Conservation (phyloP, 2,888 invertebrate genomes). For the Apamea epomidion region DNA sequence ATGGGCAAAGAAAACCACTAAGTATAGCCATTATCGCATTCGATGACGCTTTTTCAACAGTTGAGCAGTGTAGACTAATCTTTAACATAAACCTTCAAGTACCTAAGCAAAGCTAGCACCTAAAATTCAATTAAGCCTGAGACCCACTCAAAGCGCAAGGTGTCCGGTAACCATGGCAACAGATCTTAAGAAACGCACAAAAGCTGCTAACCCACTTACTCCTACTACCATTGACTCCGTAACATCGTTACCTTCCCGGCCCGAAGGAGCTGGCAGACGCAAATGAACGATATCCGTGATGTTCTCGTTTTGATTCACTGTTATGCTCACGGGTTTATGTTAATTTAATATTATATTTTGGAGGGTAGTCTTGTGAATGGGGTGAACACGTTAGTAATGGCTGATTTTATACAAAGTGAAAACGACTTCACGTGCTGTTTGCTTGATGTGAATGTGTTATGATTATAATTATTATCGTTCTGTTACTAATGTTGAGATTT, state of each 20-base stretch:
- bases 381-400: conserved; percentile 64
- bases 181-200: conserved; percentile 69
- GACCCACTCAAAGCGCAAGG: conserved; percentile 48
- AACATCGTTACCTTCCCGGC: conserved; percentile 73
- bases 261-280: conserved; percentile 64
- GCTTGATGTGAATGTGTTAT: conserved; percentile 29
- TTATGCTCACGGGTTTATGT: conserved; percentile 83
- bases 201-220: conserved; percentile 80
- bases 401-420: conserved; percentile 66
- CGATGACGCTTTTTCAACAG: neutral
- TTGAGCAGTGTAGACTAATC: neutral
- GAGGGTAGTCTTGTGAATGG: conserved; percentile 68
- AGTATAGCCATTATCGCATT: neutral
- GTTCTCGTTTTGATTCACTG: conserved; percentile 85
- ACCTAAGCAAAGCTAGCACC: neutral
- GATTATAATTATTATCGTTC: neutral
- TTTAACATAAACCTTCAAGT: neutral
- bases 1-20: neutral
- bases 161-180: conserved; percentile 47
- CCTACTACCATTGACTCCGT: conserved; percentile 77
- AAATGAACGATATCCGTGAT: conserved; percentile 87
- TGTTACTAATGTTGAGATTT: neutral
- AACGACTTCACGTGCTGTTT: conserved; percentile 63
- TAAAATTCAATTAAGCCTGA: conserved; percentile 30
- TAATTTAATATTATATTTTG: conserved; percentile 84